Evolutionary conservation across 2,888 invertebrate species (phyloP).

Genomic region (Ommatoiulus sabulosus): DNA sequence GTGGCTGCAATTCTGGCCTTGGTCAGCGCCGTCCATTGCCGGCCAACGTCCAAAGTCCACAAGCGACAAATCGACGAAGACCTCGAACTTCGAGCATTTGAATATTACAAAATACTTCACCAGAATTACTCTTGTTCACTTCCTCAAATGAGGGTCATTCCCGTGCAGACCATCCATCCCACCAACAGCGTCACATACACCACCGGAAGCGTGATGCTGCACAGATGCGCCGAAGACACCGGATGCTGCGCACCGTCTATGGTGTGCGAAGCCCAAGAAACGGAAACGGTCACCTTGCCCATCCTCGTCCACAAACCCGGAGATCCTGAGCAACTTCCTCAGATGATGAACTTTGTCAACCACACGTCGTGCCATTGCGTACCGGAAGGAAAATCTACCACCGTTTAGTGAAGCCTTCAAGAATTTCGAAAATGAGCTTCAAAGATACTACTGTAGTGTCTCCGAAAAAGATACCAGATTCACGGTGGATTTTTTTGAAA

Average conservation of each 20-base stretch:
- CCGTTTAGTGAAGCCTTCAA: neutral
- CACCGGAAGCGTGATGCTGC: constrained; percentile 48
- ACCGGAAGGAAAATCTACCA: neutral
- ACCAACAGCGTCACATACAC: neutral
- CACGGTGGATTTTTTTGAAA: too few relatives aligned
- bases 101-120: constrained; percentile 45
- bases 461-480: neutral
- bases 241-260: constrained; percentile 29
- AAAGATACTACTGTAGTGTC: neutral
- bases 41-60: neutral
- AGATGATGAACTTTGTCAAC: constrained; percentile 44
- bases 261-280: constrained; percentile 31
- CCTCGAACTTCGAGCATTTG: constrained; percentile 6
- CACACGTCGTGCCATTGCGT: constrained; percentile 48
- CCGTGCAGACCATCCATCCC: constrained; percentile 53
- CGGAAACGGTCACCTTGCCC: constrained; percentile 24
- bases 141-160: constrained; percentile 52
- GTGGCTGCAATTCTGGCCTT: neutral
- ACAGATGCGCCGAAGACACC: constrained; percentile 52
- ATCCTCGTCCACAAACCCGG: constrained; percentile 9
- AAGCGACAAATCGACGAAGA: neutral
- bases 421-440: neutral
- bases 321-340: neutral
- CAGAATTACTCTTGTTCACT: neutral
- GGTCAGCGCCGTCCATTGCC: neutral